Evolutionary conservation across 2,797 vertebrate genomes (phyloP), one percentile per base, ranked within the genome.

Genomic region (Melanotaenia trifasciata): DNA sequence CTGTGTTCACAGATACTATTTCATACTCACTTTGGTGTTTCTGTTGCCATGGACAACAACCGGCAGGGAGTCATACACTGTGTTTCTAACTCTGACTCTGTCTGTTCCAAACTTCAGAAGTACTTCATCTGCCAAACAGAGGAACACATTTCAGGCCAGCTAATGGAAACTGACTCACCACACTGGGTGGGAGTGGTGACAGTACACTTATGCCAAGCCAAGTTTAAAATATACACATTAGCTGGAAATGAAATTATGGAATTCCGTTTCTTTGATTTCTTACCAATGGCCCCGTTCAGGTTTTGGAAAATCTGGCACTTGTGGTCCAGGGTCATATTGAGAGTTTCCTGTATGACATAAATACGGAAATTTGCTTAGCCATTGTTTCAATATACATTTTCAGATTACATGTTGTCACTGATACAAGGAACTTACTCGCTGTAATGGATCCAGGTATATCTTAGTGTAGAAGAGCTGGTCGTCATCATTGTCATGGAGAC

Each of bases 381-480:
- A 67, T 61, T 36, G 8, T n/a, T 14, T 35, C 62, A 18, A 70
- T 65, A 13, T 14, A 4, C 45, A 47, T 77, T 88, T 67, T 78
- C 58, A 64, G 38, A 56, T 26, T 13, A 68, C 58, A 33, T 61
- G 32, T n/a, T 72, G 67, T 53, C 0, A 0, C 50, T 28, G 7
- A 59, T 16, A 13, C 33, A 53, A 32, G 62, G 72, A 35, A 91
- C 96, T 90, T 89, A 99, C 98, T 91, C 97, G 94, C 83, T 97
- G 93, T 69, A 94, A 73, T 30, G 95, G 94, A 79, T 99, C 96
- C 90, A 99, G 74, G 78, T 98, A 99, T 87, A 98, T 94, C 93
- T 99, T 99, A 20, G 98, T 98, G 89, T 99, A 99, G 90, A 99
- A 99, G 51, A 99, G 96, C 87, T 99, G 98, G 89, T 99, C 98